Evolutionary conservation across 2,888 invertebrate genomes (phyloP).

Genomic region (Dynastes tityus): DNA sequence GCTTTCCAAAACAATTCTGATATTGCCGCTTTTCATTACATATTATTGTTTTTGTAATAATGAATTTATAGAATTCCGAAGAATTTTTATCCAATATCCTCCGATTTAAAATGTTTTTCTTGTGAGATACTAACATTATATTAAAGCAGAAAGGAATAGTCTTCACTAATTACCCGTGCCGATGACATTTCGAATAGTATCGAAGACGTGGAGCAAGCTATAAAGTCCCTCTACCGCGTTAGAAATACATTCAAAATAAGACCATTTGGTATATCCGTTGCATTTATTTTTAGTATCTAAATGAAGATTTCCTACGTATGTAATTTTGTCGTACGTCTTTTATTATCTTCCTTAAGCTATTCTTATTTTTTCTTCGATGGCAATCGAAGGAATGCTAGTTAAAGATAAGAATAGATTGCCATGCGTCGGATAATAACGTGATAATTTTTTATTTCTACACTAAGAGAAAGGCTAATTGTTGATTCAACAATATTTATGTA

Average conservation of each 20-base stretch:
- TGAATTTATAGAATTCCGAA: no score
- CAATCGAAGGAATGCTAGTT: background rate
- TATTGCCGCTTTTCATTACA: no score
- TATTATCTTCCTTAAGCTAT: background rate
- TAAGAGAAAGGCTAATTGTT: background rate
- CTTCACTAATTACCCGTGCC: background rate
- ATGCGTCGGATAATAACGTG: background rate
- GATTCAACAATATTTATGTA: no score
- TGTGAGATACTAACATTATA: background rate
- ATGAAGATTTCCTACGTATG: background rate
- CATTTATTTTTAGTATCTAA: background rate
- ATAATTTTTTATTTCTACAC: background rate
- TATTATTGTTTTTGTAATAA: no score
- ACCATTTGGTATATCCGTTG: background rate
- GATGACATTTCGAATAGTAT: conserved; percentile 21
- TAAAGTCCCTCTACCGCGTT: background rate
- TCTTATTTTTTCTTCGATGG: background rate
- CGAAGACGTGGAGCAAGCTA: conserved; percentile 1
- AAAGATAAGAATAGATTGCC: background rate
- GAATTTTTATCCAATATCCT: no score
- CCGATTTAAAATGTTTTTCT: no score
- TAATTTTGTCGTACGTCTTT: background rate
- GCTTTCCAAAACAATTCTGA: no score
- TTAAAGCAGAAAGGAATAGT: background rate
- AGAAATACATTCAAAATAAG: conserved; percentile 10